Evolutionary conservation across 2,113 vertebrate genomes (phyloP), one percentile per base, ranked within the genome.

Genomic region (Puntigrus tetrazona): DNA sequence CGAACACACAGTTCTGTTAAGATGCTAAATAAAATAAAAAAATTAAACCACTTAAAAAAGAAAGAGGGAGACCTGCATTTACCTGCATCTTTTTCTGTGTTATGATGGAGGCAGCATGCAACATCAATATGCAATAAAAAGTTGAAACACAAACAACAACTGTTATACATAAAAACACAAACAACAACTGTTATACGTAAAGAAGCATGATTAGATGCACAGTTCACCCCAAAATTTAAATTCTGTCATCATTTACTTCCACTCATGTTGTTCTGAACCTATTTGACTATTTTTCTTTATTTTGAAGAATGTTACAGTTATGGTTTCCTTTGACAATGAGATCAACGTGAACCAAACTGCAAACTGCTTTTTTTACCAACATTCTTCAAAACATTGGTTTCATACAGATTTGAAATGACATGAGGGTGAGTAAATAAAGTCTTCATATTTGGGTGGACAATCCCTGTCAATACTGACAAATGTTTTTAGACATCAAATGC

Each of bases 51-150:
- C 25, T 9, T 29, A 18, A 47, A 36, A 57, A 5, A 81, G 78
- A 81, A 36, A 80, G 18, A 59, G 4, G 67, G 45, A 52, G 61
- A 52, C 27, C 76, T 27, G 41, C 57, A 79, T 22, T 96, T 97
- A 97, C 96, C 96, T 97, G 96, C 94, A 0, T 95, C 91, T 85
- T 92, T 89, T 92, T 96, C 96, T 96, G 96, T 92, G 94, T 93
- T 92, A 94, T 91, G 94, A 82, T 93, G 91, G 90, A 13, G 45
- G 88, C 95, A 90, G 93, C 96, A 96, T 96, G 95, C 96, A 96
- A 92, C 95, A 95, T 96, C 95, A 96, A 92, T 94, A 95, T 96
- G 95, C 94, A 95, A 95, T 93, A 94, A 95, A 95, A 95, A 94
- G n/a, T n/a, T n/a, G n/a, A 94, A 13, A 93, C 38, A 20, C 55